Percentiles rank a stretch among this genome's conserved stretches.
These are phyloP conservation scores for Drosophila funebris DNA, from an alignment of 1,140 invertebrate genomes.

Conservation along the genomic window DNA sequence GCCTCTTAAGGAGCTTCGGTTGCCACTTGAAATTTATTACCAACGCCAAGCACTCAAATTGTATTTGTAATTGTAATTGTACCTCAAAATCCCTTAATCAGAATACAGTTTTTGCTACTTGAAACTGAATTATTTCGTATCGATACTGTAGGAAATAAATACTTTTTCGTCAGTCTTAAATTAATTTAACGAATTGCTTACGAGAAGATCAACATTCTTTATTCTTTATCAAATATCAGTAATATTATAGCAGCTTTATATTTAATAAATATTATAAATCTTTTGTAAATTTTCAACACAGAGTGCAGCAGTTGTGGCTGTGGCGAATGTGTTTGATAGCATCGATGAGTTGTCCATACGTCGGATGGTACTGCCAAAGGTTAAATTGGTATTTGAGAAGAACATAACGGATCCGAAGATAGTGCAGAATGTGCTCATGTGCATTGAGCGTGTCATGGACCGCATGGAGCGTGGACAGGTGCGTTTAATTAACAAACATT, in stretches of 20 bases:
- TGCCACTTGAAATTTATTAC: slow-evolving; percentile 48
- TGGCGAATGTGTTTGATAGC: slow-evolving; percentile 93
- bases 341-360: slow-evolving; percentile 93
- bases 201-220: too few species aligned
- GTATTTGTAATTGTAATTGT: slow-evolving; percentile 16
- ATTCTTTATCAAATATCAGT: not conserved
- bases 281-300: too few species aligned
- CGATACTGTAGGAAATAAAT: not conserved
- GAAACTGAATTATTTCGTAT: not conserved
- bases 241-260: too few species aligned
- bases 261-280: too few species aligned
- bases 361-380: slow-evolving; percentile 93
- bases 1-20: slow-evolving; percentile 39
- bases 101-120: slow-evolving; percentile 13
- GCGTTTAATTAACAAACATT: slow-evolving; percentile 20
- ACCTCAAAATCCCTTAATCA: not conserved
- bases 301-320: slow-evolving; percentile 95
- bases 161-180: not conserved
- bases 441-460: slow-evolving; percentile 91
- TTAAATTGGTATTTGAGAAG: slow-evolving; percentile 94
- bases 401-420: slow-evolving; percentile 91
- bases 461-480: slow-evolving; percentile 92
- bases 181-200: too few species aligned
- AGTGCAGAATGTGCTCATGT: slow-evolving; percentile 90
- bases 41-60: slow-evolving; percentile 14